A percentile compares a stretch with the other conserved stretches of the same genome.
phyloP scores from a whole-genome alignment of 2,888 invertebrate species.

The Dasypogon diadema region DNA sequence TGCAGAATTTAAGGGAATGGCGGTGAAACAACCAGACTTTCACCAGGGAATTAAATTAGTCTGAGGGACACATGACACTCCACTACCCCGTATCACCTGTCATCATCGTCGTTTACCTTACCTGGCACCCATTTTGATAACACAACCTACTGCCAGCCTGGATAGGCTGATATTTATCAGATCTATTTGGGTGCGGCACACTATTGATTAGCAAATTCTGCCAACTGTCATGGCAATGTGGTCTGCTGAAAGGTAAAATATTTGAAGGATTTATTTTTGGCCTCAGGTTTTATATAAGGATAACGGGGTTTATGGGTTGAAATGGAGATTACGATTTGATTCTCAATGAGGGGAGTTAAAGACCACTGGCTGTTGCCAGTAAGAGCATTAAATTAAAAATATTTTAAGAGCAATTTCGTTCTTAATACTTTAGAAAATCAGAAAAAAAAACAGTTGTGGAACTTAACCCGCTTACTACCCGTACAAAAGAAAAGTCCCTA shows the following conservation, averaged over 20 bases:
- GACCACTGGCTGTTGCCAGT: no score
- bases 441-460: no score
- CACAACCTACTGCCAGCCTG: constrained; percentile 20
- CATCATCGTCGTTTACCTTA: constrained; percentile 16
- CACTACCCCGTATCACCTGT: constrained; percentile 22
- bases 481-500: no score
- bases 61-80: constrained; percentile 34
- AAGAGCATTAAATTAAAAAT: no score
- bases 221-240: constrained; percentile 3
- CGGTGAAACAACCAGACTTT: not conserved
- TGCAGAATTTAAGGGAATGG: not conserved
- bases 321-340: no score
- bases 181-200: constrained; percentile 8
- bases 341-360: no score
- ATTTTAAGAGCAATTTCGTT: no score
- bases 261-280: no score
- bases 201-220: constrained; percentile 26
- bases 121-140: constrained; percentile 11
- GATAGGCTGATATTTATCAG: constrained; percentile 21
- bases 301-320: no score
- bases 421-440: no score
- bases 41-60: constrained; percentile 40
- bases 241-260: not conserved
- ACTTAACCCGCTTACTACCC: no score
- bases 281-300: no score